phyloP scores from a whole-genome alignment of 30 jellyfish, hydroid and myxozoan genomes.

The Mastigias papua region DNA sequence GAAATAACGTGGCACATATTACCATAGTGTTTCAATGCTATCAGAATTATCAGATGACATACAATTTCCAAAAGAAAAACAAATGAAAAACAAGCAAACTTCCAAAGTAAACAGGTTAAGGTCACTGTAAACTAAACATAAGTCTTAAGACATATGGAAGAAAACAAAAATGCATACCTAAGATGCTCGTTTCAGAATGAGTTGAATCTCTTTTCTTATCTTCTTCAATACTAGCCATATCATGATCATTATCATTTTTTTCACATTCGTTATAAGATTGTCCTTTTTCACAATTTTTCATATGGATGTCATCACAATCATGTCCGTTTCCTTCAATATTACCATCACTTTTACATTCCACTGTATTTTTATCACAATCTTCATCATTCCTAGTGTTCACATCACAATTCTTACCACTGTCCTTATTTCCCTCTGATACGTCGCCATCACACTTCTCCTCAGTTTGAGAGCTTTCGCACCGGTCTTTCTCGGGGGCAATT shows the following conservation, averaged over 20 bases:
- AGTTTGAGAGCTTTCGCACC: not conserved
- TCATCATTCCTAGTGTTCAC: not conserved
- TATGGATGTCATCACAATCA: slow-evolving; percentile 15
- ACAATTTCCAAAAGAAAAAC: too few relatives aligned
- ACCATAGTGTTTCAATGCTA: too few relatives aligned
- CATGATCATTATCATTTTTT: slow-evolving; percentile 28
- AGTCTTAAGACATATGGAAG: not conserved
- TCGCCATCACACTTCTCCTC: slow-evolving; percentile 13
- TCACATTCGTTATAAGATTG: slow-evolving; percentile 8
- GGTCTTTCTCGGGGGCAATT: slow-evolving; percentile 4
- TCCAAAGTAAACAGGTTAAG: too few relatives aligned
- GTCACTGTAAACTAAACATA: too few relatives aligned
- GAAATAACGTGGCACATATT: too few relatives aligned
- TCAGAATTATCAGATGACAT: too few relatives aligned
- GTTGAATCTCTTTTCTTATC: not conserved
- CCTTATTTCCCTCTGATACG: not conserved
- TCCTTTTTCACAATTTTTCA: slow-evolving; percentile 33
- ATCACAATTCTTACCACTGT: not conserved
- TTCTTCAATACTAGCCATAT: slow-evolving; percentile 38
- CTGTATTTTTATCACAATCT: not conserved
- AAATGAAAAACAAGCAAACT: too few relatives aligned
- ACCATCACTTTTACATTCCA: not conserved
- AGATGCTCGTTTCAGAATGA: not conserved
- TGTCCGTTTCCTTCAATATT: slow-evolving; percentile 3
- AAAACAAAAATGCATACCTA: not conserved